phyloP scores from a whole-genome alignment of 2,888 invertebrate genomes.

The Sycophila texana region DNA sequence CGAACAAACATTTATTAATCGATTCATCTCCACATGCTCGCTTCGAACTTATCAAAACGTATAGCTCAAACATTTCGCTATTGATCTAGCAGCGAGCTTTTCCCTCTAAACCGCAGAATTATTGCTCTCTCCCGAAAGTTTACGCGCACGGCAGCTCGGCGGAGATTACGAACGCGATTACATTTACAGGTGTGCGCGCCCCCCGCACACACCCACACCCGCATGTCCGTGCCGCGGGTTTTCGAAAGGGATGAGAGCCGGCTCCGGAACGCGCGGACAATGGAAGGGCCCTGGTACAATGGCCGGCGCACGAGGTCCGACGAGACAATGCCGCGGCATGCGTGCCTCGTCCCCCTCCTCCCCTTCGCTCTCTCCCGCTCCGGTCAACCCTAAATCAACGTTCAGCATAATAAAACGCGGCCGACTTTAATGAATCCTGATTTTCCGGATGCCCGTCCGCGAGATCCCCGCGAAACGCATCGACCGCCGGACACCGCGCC shows the following conservation, averaged over 20 bases:
- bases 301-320: conserved; percentile 64
- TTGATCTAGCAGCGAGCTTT: no score
- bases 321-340: conserved; percentile 69
- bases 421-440: conserved; percentile 69
- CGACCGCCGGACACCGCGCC: neutral
- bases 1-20: no score
- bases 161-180: no score
- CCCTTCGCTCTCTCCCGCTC: no score
- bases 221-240: neutral
- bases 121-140: no score
- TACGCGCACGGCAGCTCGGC: no score
- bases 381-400: conserved; percentile 70
- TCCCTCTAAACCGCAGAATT: no score
- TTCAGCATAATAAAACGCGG: conserved; percentile 71
- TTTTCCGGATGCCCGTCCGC: conserved; percentile 60
- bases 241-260: neutral
- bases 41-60: no score
- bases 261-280: conserved; percentile 64
- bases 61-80: no score
- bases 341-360: conserved; percentile 60
- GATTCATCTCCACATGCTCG: no score
- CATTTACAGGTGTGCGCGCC: neutral
- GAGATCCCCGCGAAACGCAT: neutral
- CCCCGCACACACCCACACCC: neutral
- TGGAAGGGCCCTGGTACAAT: conserved; percentile 70